phyloP scores from a whole-genome alignment of 1,140 invertebrate genomes.

The Amphibalanus amphitrite region DNA sequence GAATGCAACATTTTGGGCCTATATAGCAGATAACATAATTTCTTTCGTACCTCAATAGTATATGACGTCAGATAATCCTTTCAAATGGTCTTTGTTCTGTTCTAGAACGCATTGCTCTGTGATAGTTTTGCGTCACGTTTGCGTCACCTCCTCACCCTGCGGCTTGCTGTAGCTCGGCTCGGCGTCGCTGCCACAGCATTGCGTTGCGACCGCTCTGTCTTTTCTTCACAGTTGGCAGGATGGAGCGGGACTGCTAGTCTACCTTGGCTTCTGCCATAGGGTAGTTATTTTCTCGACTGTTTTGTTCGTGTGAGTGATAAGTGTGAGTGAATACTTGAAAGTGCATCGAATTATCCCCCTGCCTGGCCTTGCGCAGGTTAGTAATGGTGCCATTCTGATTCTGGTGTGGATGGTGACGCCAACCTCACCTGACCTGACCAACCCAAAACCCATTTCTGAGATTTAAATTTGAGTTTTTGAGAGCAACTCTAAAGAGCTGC shows the following conservation, averaged over 20 bases:
- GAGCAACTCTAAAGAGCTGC: too few relatives aligned
- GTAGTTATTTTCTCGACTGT: neutral
- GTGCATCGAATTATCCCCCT: neutral
- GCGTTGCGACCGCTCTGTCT: neutral
- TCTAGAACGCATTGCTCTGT: too few relatives aligned
- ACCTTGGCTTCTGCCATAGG: neutral
- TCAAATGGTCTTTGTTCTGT: too few relatives aligned
- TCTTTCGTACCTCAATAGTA: too few relatives aligned
- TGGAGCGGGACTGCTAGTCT: neutral
- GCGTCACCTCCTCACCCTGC: neutral
- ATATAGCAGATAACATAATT: too few relatives aligned
- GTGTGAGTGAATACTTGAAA: neutral
- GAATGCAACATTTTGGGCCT: too few relatives aligned
- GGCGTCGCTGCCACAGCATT: neutral
- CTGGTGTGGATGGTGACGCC: too few relatives aligned
- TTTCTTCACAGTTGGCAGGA: neutral
- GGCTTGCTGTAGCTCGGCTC: neutral
- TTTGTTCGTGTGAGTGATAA: neutral
- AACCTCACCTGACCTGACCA: too few relatives aligned
- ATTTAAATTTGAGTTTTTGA: too few relatives aligned
- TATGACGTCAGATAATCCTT: too few relatives aligned
- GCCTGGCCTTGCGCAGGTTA: neutral
- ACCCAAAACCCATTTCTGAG: too few relatives aligned
- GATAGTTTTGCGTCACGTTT: neutral
- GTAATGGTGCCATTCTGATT: too few relatives aligned